Conservation (phyloP, 2,113 vertebrate species). For the Gavia stellata region DNA sequence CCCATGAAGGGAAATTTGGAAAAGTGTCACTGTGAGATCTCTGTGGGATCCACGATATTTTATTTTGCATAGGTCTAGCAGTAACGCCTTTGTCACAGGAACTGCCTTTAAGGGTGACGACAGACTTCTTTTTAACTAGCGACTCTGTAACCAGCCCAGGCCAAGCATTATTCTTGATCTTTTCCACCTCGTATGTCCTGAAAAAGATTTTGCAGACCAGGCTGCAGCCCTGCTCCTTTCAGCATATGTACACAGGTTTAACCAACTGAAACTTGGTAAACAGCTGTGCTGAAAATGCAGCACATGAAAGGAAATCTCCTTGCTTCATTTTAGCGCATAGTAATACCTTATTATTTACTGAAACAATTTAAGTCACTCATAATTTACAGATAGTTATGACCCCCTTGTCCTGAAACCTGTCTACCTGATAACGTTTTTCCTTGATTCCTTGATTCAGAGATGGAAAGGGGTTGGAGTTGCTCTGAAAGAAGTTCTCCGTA, state of each 20-base stretch:
- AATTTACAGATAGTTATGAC: background rate
- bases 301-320: background rate
- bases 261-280: conserved; percentile 22
- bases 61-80: background rate
- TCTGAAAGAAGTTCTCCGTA: background rate
- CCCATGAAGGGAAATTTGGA: background rate
- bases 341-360: background rate
- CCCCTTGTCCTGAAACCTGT: background rate
- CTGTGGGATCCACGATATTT: background rate
- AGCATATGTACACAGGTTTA: background rate
- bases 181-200: background rate
- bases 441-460: background rate
- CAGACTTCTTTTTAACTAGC: background rate
- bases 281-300: background rate
- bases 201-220: background rate
- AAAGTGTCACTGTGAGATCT: background rate
- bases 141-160: background rate
- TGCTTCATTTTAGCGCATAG: background rate
- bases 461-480: background rate
- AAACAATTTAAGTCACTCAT: background rate
- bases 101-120: background rate
- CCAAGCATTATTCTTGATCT: background rate
- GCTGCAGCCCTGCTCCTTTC: background rate
- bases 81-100: background rate
- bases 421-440: background rate